phyloP scores from a whole-genome alignment of 2,888 invertebrate genomes.

The Cyclophora punctaria region DNA sequence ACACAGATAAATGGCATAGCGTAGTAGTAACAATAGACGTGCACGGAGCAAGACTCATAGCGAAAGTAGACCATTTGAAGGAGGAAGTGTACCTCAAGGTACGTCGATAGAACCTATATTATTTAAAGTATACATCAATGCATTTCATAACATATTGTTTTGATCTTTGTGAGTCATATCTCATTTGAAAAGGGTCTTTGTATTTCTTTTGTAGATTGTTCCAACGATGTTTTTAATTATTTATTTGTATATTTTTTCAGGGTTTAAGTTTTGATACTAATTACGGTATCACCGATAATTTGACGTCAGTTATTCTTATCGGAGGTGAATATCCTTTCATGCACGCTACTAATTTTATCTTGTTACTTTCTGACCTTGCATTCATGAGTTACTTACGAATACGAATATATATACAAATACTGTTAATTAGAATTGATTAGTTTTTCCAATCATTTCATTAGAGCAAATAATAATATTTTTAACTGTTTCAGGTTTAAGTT shows the following conservation, averaged over 20 bases:
- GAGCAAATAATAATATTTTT: too few species aligned
- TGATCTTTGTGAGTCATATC: too few species aligned
- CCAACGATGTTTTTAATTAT: constrained; percentile 5
- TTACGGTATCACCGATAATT: constrained; percentile 89
- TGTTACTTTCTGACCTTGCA: not conserved
- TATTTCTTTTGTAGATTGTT: not conserved
- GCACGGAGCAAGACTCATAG: constrained; percentile 87
- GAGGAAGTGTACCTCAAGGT: constrained; percentile 86
- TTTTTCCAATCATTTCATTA: too few species aligned
- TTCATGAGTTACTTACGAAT: too few species aligned
- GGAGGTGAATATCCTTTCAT: constrained; percentile 78
- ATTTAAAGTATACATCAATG: constrained; percentile 5
- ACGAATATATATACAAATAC: too few species aligned
- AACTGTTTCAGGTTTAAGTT: constrained; percentile 81
- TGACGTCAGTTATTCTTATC: constrained; percentile 90
- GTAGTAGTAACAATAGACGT: constrained; percentile 92
- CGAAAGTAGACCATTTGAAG: constrained; percentile 88
- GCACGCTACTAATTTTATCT: too few species aligned
- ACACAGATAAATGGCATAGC: constrained; percentile 92
- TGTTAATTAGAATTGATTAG: too few species aligned
- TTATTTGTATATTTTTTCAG: constrained; percentile 32
- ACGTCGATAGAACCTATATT: constrained; percentile 2
- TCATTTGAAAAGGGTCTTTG: not conserved
- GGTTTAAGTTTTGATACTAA: constrained; percentile 88
- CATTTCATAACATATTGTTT: too few species aligned